phyloP scores from a whole-genome alignment of 2,797 vertebrate species.

The Apogon hyalosoma region DNA sequence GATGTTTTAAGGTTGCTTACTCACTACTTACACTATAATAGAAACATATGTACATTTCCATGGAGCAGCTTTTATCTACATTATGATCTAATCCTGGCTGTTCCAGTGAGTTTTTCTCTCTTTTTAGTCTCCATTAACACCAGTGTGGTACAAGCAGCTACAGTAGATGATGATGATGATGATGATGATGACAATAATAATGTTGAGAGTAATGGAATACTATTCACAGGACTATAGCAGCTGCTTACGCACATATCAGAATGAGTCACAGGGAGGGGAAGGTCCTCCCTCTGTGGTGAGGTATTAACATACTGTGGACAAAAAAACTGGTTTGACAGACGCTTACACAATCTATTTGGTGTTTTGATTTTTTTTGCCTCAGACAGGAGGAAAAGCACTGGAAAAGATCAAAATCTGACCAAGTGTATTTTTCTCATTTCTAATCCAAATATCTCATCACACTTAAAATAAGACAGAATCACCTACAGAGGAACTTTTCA shows the following conservation, averaged over 20 bases:
- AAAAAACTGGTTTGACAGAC: slow-evolving; percentile 77
- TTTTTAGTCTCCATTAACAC: slow-evolving; percentile 35
- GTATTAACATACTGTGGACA: slow-evolving; percentile 67
- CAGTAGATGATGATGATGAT: slow-evolving; percentile 33
- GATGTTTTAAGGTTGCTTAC: neutral
- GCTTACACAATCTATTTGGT: slow-evolving; percentile 69
- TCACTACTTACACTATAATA: slow-evolving; percentile 1
- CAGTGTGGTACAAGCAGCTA: slow-evolving; percentile 24
- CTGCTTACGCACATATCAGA: slow-evolving; percentile 74
- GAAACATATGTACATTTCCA: slow-evolving; percentile 53
- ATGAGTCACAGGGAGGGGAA: slow-evolving; percentile 78
- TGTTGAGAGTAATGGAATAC: slow-evolving; percentile 78
- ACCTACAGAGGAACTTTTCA: too few species aligned
- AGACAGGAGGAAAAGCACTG: slow-evolving; percentile 38
- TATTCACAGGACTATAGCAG: slow-evolving; percentile 58
- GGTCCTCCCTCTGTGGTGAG: slow-evolving; percentile 62
- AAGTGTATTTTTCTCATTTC: too few species aligned
- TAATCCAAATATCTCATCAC: too few species aligned
- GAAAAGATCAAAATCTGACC: too few species aligned
- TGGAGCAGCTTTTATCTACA: slow-evolving; percentile 45
- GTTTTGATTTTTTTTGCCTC: slow-evolving; percentile 50
- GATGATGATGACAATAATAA: slow-evolving; percentile 59
- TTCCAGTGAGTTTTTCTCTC: slow-evolving; percentile 20
- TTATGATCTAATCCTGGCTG: slow-evolving; percentile 40
- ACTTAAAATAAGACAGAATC: too few species aligned